phyloP scores from a whole-genome alignment of 2,888 invertebrate species.

The Temnothorax unifasciatus region DNA sequence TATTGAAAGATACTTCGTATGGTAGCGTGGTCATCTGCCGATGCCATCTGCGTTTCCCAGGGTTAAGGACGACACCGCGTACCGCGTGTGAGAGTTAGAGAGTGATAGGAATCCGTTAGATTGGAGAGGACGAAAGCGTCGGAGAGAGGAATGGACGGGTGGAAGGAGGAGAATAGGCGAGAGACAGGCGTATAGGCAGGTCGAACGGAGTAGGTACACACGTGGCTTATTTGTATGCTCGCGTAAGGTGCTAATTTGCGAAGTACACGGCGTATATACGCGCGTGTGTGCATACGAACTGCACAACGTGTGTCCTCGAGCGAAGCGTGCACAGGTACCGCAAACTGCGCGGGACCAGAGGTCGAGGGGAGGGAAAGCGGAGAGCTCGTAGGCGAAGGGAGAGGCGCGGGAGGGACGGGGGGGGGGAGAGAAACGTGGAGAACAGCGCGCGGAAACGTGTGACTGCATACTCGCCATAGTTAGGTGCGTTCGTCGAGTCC shows the following conservation, averaged over 20 bases:
- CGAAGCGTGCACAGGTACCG: constrained; percentile 56
- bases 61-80: constrained; percentile 16
- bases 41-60: constrained; percentile 28
- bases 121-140: constrained; percentile 26
- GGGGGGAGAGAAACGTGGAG: constrained; percentile 29
- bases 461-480: constrained; percentile 59
- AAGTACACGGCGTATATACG: constrained; percentile 70
- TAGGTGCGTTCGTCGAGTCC: constrained; percentile 59
- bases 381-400: background rate
- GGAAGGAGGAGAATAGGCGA: background rate
- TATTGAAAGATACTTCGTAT: background rate
- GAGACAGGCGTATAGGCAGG: constrained; percentile 28
- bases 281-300: constrained; percentile 59
- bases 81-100: constrained; percentile 33
- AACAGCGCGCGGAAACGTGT: constrained; percentile 41
- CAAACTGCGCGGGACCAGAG: constrained; percentile 44
- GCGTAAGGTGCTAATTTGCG: constrained; percentile 77
- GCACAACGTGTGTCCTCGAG: constrained; percentile 58
- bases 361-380: constrained; percentile 9
- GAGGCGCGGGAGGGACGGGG: constrained; percentile 19
- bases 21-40: constrained; percentile 15
- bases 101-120: constrained; percentile 56
- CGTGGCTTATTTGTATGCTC: constrained; percentile 75
- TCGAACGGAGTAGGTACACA: constrained; percentile 59
- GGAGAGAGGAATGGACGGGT: background rate